Conservation (phyloP, 2,888 invertebrate genomes). For the Mamestra brassicae region DNA sequence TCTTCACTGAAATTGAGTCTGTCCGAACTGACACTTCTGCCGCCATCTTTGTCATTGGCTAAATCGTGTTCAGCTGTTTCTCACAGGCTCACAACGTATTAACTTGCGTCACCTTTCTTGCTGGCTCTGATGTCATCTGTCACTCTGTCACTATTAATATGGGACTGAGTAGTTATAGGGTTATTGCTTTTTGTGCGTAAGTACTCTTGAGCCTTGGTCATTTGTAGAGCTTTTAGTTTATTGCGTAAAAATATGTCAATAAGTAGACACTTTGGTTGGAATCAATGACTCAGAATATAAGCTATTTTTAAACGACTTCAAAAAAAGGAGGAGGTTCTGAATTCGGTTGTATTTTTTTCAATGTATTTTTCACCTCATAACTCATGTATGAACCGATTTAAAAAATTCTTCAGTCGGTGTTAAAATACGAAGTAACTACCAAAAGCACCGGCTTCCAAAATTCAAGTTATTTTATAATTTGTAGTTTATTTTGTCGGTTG, state of each 20-base stretch:
- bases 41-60: neutral
- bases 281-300: neutral
- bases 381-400: too few species aligned
- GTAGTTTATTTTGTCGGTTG: too few species aligned
- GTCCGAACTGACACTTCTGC: conserved; percentile 27
- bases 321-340: too few species aligned
- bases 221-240: neutral
- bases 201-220: conserved; percentile 23
- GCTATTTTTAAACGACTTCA: neutral
- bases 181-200: conserved; percentile 25
- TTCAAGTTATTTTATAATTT: too few species aligned
- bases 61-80: conserved; percentile 48
- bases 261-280: neutral
- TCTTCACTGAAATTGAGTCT: too few species aligned
- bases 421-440: too few species aligned
- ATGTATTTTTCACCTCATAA: too few species aligned
- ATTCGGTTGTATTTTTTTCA: too few species aligned
- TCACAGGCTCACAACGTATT: conserved; percentile 18
- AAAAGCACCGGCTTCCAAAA: too few species aligned
- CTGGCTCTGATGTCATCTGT: conserved; percentile 54
- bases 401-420: too few species aligned
- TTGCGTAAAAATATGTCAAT: conserved; percentile 2
- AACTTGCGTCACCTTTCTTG: conserved; percentile 53
- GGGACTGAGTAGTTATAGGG: conserved; percentile 20
- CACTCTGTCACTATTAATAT: conserved; percentile 45